Percentiles rank a stretch among this genome's conserved stretches.
Evolutionary conservation across 2,888 invertebrate genomes (phyloP).

Genomic region (Morpho achilles): DNA sequence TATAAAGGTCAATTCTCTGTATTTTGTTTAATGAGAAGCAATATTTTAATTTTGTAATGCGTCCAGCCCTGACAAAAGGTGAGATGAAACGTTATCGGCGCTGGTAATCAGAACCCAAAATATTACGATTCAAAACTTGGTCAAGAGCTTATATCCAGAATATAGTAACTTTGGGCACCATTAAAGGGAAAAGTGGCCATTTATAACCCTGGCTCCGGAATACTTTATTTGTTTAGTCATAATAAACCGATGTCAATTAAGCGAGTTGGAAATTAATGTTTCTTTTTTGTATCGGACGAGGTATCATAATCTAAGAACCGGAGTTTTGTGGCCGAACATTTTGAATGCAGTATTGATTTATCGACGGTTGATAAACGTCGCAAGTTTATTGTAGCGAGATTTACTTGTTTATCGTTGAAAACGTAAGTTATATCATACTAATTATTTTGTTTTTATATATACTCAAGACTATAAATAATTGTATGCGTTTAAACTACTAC

Average conservation of each 20-base stretch:
- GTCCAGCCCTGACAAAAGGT: slow-evolving; percentile 60
- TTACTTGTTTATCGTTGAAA: slow-evolving; percentile 11
- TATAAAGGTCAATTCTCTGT: no score
- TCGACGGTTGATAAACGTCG: slow-evolving; percentile 20
- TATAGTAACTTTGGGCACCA: slow-evolving; percentile 62
- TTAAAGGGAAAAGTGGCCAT: slow-evolving; percentile 65
- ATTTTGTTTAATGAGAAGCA: no score
- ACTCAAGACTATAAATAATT: no score
- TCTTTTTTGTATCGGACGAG: slow-evolving; percentile 31
- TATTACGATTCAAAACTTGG: slow-evolving; percentile 79
- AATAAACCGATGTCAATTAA: slow-evolving; percentile 73
- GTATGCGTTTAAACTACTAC: no score
- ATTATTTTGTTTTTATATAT: background rate
- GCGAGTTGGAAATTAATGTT: slow-evolving; percentile 56
- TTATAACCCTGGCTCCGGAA: slow-evolving; percentile 61
- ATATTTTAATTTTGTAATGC: no score
- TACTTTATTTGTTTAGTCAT: slow-evolving; percentile 68
- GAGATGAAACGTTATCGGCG: slow-evolving; percentile 73
- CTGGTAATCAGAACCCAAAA: slow-evolving; percentile 77
- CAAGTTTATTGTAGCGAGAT: slow-evolving; percentile 15
- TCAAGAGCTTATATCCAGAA: slow-evolving; percentile 69
- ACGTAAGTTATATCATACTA: background rate
- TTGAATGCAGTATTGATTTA: slow-evolving; percentile 27
- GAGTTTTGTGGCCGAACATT: slow-evolving; percentile 25
- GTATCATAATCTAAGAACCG: slow-evolving; percentile 32